Evolutionary conservation across 2,113 vertebrate genomes (phyloP), one percentile per base, ranked within the genome.

Genomic region (Cinclus mexicanus): DNA sequence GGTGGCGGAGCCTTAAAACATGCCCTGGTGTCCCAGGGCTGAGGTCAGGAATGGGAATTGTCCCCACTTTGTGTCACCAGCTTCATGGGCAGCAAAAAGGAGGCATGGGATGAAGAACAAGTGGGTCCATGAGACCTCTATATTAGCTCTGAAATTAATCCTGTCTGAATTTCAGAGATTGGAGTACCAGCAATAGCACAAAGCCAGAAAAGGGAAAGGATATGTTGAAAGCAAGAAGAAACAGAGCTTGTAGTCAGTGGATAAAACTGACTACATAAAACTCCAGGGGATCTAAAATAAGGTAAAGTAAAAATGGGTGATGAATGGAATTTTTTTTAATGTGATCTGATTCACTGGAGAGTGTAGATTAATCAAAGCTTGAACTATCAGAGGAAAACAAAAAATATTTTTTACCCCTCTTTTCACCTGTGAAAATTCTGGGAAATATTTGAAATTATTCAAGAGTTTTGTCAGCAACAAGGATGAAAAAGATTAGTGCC

Each of bases 21-120:
- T 1, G 1, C 7, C 18, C 37, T 3, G 3, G 5, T 60, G 39
- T 44, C 47, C 35, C 4, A n/a, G 3, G 3, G 46, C 6, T 14
- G 29, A 63, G 46, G 29, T 63, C 67, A 74, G 67, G 24, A 83
- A 47, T 4, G 22, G 53, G 50, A 11, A 23, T 77, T 70, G 49
- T 39, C 39, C 42, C 85, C 28, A 8, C 18, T 67, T 69, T 28
- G 10, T 49, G 16, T 31, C 29, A 63, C 6, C 5, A 12, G 6
- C 12, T 7, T 56, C 21, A 13, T n/a, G 11, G 12, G 12, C 10
- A 22, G 15, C 4, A 47, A 19, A 33, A 84, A 64, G 19, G 6
- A 55, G 8, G 10, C 0, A 0, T 8, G 28, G 28, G 25, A 19
- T 33, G 35, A 28, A 67, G 33, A 31, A 15, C 4, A 6, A 6